These are phyloP conservation scores for Sebastes hubbsi DNA, from an alignment of 2,797 vertebrate species.

Conservation along the genomic window DNA sequence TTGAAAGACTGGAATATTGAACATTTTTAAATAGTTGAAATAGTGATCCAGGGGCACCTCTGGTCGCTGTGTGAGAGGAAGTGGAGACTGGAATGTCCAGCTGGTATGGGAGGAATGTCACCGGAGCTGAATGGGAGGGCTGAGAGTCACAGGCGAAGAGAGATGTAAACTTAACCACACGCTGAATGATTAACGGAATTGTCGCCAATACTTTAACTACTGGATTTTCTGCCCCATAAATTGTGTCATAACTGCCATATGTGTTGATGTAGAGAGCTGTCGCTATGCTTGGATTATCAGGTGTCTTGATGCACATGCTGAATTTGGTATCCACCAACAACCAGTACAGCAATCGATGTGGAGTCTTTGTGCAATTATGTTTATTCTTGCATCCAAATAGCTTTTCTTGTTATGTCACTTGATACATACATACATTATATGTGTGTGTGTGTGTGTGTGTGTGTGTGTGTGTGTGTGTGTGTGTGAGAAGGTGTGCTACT, in stretches of 20 bases:
- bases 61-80: conserved; percentile 20
- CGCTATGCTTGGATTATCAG: neutral
- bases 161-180: conserved; percentile 40
- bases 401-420: neutral
- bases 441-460: neutral
- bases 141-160: conserved; percentile 21
- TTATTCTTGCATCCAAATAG: neutral
- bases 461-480: neutral
- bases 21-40: neutral
- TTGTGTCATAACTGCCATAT: conserved; percentile 5
- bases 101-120: conserved; percentile 71
- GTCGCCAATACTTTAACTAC: neutral
- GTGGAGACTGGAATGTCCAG: conserved; percentile 67
- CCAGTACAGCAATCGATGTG: neutral
- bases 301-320: neutral
- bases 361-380: neutral
- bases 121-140: conserved; percentile 25
- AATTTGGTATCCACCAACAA: neutral
- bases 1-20: neutral
- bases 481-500: neutral
- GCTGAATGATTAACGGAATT: conserved; percentile 25
- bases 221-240: conserved; percentile 14
- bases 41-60: conserved; percentile 29
- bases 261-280: neutral
- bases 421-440: neutral